A percentile compares a stretch with the other conserved stretches of the same genome.
phyloP scores from a whole-genome alignment of 1,140 invertebrate genomes.

The Drosophila jambulina region DNA sequence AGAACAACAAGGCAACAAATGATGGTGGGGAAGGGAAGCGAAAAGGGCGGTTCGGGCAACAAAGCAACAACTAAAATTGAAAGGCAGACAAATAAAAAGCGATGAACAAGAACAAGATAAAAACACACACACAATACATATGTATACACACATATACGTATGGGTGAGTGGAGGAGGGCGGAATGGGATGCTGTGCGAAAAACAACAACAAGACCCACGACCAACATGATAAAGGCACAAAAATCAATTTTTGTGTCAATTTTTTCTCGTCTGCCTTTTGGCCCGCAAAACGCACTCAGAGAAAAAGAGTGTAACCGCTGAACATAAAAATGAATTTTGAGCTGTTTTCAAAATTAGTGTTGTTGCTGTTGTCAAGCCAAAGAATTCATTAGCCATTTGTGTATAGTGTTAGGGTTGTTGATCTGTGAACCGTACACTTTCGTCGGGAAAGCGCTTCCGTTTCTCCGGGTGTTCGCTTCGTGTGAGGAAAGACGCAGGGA shows the following conservation, averaged over 20 bases:
- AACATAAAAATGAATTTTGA: not conserved
- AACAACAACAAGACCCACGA: constrained; percentile 29
- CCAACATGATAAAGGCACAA: constrained; percentile 73
- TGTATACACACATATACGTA: not conserved
- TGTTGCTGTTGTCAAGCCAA: not conserved
- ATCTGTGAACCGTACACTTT: not conserved
- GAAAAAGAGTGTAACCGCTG: not conserved
- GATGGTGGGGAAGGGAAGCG: not conserved
- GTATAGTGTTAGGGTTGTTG: not conserved
- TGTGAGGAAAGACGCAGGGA: constrained; percentile 45
- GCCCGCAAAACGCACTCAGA: not conserved
- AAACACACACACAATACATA: constrained; percentile 9
- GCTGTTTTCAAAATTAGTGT: too few relatives aligned
- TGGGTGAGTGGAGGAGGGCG: not conserved
- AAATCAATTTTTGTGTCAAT: constrained; percentile 78
- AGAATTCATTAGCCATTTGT: not conserved
- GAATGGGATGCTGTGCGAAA: constrained; percentile 51
- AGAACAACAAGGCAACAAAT: constrained; percentile 38
- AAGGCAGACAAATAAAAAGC: constrained; percentile 52
- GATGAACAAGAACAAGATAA: constrained; percentile 26
- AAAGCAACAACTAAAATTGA: constrained; percentile 52
- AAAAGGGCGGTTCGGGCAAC: constrained; percentile 13
- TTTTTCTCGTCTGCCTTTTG: constrained; percentile 36
- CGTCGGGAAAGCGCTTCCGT: not conserved
- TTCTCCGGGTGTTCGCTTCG: constrained; percentile 31